Evolutionary conservation across 2,797 vertebrate genomes (phyloP).

Genomic region (Philypnodon macrostomus): DNA sequence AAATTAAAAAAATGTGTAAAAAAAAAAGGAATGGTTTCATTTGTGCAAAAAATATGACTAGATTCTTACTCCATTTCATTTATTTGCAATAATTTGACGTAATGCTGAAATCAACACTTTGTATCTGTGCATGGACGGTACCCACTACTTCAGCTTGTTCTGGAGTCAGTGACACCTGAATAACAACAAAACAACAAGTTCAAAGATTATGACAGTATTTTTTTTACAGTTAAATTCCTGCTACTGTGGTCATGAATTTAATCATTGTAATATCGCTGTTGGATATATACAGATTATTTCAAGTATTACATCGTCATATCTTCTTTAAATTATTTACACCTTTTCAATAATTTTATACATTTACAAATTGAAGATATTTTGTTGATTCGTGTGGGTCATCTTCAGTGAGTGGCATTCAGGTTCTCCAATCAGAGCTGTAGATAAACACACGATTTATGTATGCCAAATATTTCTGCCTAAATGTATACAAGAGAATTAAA

Average conservation of each 20-base stretch:
- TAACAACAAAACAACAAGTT: slow-evolving; percentile 3
- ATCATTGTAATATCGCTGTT: too few relatives aligned
- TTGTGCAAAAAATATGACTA: slow-evolving; percentile 22
- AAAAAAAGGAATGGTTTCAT: slow-evolving; percentile 8
- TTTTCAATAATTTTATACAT: not conserved
- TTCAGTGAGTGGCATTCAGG: not conserved
- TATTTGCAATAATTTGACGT: slow-evolving; percentile 11
- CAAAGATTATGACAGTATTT: too few relatives aligned
- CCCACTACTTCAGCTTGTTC: slow-evolving; percentile 10
- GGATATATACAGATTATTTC: too few relatives aligned
- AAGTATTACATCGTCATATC: too few relatives aligned
- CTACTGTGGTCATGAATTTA: too few relatives aligned
- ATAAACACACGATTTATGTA: too few relatives aligned
- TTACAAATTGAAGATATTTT: not conserved
- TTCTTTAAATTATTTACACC: too few relatives aligned
- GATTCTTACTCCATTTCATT: slow-evolving; percentile 70
- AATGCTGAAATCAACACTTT: slow-evolving; percentile 1
- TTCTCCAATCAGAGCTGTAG: not conserved
- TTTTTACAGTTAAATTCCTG: too few relatives aligned
- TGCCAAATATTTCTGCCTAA: too few relatives aligned
- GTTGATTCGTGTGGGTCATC: not conserved
- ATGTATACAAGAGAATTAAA: too few relatives aligned
- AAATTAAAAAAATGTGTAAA: slow-evolving; percentile 2
- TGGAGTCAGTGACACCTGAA: slow-evolving; percentile 32
- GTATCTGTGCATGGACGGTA: slow-evolving; percentile 5